A percentile compares a stretch with the other conserved stretches of the same genome.
phyloP scores from a whole-genome alignment of 1,140 invertebrate genomes.

The Drosophila biarmipes region DNA sequence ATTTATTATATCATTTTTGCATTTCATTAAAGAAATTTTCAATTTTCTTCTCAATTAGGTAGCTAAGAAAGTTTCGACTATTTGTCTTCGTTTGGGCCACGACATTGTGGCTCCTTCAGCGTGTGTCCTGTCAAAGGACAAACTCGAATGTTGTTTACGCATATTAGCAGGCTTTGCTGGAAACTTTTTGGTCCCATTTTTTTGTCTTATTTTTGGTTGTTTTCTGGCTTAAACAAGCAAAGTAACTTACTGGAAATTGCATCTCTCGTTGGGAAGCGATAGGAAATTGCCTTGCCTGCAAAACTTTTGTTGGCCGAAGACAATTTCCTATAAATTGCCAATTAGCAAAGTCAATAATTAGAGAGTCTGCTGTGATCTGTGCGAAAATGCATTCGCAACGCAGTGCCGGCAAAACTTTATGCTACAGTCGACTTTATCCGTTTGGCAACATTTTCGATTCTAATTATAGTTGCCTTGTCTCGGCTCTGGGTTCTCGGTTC shows the following conservation, averaged over 20 bases:
- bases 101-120: constrained; percentile 15
- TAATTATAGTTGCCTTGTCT: constrained; percentile 43
- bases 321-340: constrained; percentile 63
- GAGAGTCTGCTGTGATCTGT: constrained; percentile 31
- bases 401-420: constrained; percentile 16
- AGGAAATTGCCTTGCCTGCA: constrained; percentile 53
- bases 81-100: constrained; percentile 67
- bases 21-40: constrained; percentile 75
- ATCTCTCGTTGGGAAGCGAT: not conserved
- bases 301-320: constrained; percentile 51
- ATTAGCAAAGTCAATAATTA: constrained; percentile 65
- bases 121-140: constrained; percentile 35
- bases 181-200: constrained; percentile 42
- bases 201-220: not conserved
- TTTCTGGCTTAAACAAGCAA: constrained; percentile 28
- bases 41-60: constrained; percentile 80
- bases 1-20: constrained; percentile 56
- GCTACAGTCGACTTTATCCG: constrained; percentile 21
- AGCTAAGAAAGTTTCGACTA: constrained; percentile 62
- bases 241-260: constrained; percentile 34
- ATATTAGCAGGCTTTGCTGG: constrained; percentile 45
- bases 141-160: constrained; percentile 43
- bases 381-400: constrained; percentile 18
- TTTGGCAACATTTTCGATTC: constrained; percentile 44
- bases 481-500: not conserved